Conservation (phyloP, 2,888 invertebrate genomes). For the Parnassius orleans region DNA sequence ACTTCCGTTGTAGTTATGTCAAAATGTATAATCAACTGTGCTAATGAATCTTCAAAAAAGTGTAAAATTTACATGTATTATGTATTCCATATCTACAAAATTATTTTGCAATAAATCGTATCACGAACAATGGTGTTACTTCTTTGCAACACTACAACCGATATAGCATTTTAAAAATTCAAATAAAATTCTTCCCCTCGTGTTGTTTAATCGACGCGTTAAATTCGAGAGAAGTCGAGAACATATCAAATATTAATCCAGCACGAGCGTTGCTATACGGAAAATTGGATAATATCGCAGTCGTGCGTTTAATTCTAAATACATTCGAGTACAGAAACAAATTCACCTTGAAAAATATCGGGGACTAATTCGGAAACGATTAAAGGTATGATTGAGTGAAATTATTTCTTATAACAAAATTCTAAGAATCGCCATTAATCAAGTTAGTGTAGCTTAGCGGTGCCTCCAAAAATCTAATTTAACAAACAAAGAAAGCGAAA, state of each 20-base stretch:
- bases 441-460: conserved; percentile 74
- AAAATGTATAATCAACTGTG: no score
- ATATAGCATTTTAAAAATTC: conserved; percentile 79
- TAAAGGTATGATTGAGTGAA: conserved; percentile 57
- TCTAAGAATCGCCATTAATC: conserved; percentile 73
- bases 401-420: conserved; percentile 59
- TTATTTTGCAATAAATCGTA: conserved; percentile 48
- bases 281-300: conserved; percentile 72
- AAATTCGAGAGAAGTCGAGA: conserved; percentile 79
- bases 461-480: conserved; percentile 74
- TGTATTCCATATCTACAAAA: conserved; percentile 39
- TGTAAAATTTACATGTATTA: conserved; percentile 5
- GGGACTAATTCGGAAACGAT: conserved; percentile 50
- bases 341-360: conserved; percentile 40
- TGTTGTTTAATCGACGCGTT: conserved; percentile 78
- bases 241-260: conserved; percentile 76
- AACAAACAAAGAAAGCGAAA: conserved; percentile 78
- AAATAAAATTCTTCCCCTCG: conserved; percentile 73
- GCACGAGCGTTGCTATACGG: conserved; percentile 68
- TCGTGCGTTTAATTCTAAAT: conserved; percentile 69
- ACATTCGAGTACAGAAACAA: conserved; percentile 52
- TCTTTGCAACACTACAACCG: conserved; percentile 68
- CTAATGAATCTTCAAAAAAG: neutral
- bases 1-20: no score
- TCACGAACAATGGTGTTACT: conserved; percentile 56